Evolutionary conservation across 2,888 invertebrate genomes (phyloP).

Genomic region (Ceraclea dissimilis): DNA sequence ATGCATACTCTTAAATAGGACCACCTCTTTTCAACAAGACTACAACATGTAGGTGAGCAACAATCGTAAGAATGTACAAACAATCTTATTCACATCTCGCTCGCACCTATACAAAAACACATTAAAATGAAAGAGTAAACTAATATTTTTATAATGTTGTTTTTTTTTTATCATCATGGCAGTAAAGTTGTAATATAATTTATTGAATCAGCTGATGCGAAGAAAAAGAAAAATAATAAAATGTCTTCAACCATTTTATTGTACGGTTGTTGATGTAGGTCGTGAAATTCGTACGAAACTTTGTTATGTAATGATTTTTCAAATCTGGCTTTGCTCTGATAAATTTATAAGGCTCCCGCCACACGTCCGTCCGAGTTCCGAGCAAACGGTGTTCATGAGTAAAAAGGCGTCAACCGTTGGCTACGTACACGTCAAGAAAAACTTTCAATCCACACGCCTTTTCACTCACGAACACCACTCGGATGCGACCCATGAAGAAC

Average conservation of each 20-base stretch:
- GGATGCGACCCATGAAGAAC: too few species aligned
- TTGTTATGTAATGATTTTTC: too few species aligned
- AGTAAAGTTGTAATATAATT: conserved; percentile 26
- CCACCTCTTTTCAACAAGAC: conserved; percentile 6
- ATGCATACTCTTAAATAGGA: conserved; percentile 6
- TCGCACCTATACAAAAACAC: not conserved
- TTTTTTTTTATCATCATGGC: not conserved
- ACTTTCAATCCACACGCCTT: too few species aligned
- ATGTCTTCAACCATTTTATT: not conserved
- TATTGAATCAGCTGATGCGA: conserved; percentile 27
- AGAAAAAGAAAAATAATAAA: conserved; percentile 10
- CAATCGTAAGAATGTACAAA: not conserved
- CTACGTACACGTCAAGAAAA: too few species aligned
- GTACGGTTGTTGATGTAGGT: not conserved
- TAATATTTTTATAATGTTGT: not conserved
- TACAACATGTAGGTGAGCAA: not conserved
- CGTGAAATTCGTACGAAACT: not conserved
- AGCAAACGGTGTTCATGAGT: too few species aligned
- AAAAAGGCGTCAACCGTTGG: too few species aligned
- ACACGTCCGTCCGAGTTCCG: too few species aligned
- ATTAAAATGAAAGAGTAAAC: not conserved
- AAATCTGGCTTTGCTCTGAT: too few species aligned
- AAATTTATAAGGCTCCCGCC: too few species aligned
- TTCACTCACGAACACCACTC: too few species aligned
- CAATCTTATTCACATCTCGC: not conserved